phyloP scores from a whole-genome alignment of 2,888 invertebrate genomes.

The Dastarcus helophoroides region DNA sequence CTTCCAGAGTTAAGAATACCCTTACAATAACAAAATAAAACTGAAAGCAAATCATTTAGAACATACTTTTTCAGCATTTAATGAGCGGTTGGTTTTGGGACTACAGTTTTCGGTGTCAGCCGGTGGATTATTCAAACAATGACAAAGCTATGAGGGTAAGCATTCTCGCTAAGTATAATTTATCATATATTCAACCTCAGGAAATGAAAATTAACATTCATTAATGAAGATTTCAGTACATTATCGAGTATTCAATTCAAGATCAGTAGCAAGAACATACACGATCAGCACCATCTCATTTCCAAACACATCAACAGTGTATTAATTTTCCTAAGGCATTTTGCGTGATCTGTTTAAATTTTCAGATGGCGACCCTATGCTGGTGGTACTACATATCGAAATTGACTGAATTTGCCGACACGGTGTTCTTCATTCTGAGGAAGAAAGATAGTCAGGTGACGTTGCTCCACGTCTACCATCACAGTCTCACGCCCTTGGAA shows the following conservation, averaged over 20 bases:
- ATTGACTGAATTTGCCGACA: slow-evolving; percentile 78
- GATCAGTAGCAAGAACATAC: no score
- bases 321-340: no score
- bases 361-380: slow-evolving; percentile 73
- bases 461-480: slow-evolving; percentile 76
- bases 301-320: no score
- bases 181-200: no score
- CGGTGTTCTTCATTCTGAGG: slow-evolving; percentile 72
- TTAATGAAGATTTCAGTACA: no score
- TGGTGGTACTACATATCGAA: slow-evolving; percentile 89
- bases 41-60: neutral
- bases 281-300: no score
- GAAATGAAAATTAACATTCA: no score
- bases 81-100: slow-evolving; percentile 88
- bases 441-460: slow-evolving; percentile 79
- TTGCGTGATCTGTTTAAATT: no score
- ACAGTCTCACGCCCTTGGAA: slow-evolving; percentile 65
- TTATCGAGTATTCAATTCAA: no score
- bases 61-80: slow-evolving; percentile 60
- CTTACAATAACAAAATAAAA: neutral
- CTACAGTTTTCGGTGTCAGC: slow-evolving; percentile 86
- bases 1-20: no score
- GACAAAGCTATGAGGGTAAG: slow-evolving; percentile 76
- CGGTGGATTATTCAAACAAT: slow-evolving; percentile 84
- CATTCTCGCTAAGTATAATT: no score